Conservation (phyloP, 2,113 vertebrate genomes). For the Turdus rufiventris region DNA sequence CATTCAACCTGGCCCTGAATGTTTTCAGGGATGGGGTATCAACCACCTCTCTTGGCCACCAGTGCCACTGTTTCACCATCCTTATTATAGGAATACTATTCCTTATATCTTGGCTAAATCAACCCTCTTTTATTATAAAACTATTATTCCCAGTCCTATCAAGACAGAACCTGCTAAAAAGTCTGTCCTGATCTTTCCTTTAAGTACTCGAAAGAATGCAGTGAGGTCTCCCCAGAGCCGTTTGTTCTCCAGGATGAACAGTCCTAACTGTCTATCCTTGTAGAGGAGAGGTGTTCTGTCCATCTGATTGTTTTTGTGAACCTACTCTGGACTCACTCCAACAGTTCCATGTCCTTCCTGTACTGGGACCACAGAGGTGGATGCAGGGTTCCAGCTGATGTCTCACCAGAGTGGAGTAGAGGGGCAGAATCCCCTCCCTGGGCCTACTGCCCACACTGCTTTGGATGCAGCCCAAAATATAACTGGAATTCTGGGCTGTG, state of each 20-base stretch:
- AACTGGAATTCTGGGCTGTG: background rate
- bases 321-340: background rate
- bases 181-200: background rate
- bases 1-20: background rate
- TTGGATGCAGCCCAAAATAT: background rate
- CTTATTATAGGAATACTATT: background rate
- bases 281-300: background rate
- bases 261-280: background rate
- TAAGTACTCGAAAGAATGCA: background rate
- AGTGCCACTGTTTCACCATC: background rate
- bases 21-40: background rate
- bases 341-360: background rate
- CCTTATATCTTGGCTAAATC: background rate
- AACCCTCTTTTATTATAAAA: background rate
- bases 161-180: background rate
- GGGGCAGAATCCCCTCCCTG: background rate
- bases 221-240: background rate
- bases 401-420: background rate
- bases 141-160: background rate
- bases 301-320: background rate
- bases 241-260: background rate
- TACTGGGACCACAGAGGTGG: background rate
- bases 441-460: accelerated
- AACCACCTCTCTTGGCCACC: background rate
- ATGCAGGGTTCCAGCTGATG: background rate